Base-by-base conservation (phyloP, 2,797 vertebrate species). In the Poecile montanus region DNA sequence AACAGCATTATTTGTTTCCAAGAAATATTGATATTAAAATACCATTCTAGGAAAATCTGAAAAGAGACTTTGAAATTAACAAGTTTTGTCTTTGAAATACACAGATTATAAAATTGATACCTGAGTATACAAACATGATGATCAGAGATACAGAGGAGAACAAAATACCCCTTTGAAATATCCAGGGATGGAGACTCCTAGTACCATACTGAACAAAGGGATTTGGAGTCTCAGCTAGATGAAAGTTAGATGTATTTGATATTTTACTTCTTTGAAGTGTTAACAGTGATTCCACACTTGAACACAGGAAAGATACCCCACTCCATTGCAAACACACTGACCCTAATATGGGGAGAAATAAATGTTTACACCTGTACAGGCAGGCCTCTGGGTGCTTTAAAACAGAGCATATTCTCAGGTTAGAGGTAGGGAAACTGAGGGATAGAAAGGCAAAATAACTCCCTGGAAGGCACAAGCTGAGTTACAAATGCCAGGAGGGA, bases 1-100 rank as follows among this genome's bases (percentile, higher is more conserved):
- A 96, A 92, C 88, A 94, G 53, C 16, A 44, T 81, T 89, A 88
- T 81, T 86, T 85, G 13, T 50, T 92, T 81, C 85, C 63, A 95
- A 91, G 66, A 92, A 93, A 86, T 84, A 89, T 36, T 50, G 63
- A 81, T 78, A 80, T 54, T 80, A 72, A 68, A 91, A 91, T 29
- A 80, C 5, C 84, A 79, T 77, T 51, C 47, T 23, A 74, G 50
- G 68, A 92, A 87, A 85, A 89, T 66, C 44, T 72, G 72, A 68
- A 81, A 75, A 84, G 21, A 78, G 44, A 40, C 34, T 66, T 93
- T 16, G 66, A 85, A 89, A 36, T 68, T 12, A 63, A 7, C 74
- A 8, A 50, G 15, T 16, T 60, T 66, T 34, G 45, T 32, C 56
- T 72, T 9, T 26, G 45, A 81, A 93, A 66, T 16, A 74, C 47